These are phyloP conservation scores for Chesias legatella DNA, from an alignment of 2,888 invertebrate species.

Conservation along the genomic window DNA sequence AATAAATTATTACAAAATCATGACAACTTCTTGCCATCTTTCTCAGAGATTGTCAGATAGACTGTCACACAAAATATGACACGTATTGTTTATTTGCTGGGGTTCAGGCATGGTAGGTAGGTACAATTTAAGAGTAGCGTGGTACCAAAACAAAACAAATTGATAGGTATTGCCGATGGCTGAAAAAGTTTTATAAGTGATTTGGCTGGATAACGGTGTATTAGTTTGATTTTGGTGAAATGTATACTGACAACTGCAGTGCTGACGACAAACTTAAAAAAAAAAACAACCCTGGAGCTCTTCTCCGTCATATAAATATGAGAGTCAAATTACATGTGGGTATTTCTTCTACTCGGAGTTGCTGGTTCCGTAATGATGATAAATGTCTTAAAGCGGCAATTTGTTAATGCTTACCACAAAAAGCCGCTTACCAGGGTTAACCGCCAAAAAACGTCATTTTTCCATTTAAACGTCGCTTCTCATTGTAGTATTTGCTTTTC, in stretches of 20 bases:
- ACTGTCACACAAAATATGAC: no score
- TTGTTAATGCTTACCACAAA: constrained; percentile 44
- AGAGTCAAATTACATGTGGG: constrained; percentile 31
- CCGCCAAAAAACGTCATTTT: constrained; percentile 41
- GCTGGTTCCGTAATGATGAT: constrained; percentile 26
- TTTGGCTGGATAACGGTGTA: constrained; percentile 33
- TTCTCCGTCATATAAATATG: no score
- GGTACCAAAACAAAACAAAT: constrained; percentile 36
- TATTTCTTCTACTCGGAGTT: constrained; percentile 17
- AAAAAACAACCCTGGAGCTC: no score
- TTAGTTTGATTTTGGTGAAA: constrained; percentile 32
- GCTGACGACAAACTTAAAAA: no score
- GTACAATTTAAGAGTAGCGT: no score
- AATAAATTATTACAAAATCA: no score
- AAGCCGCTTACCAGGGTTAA: no score
- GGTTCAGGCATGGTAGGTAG: no score
- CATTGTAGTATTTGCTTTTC: constrained; percentile 53
- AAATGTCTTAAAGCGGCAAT: constrained; percentile 43
- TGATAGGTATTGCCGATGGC: constrained; percentile 25
- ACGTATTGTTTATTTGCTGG: no score
- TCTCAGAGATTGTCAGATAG: no score
- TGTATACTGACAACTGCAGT: no score
- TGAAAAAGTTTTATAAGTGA: constrained; percentile 14
- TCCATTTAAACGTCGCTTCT: constrained; percentile 48
- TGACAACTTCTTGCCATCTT: no score